Evolutionary conservation across 1,140 invertebrate genomes (phyloP).

Genomic region (Drosophila obscura): DNA sequence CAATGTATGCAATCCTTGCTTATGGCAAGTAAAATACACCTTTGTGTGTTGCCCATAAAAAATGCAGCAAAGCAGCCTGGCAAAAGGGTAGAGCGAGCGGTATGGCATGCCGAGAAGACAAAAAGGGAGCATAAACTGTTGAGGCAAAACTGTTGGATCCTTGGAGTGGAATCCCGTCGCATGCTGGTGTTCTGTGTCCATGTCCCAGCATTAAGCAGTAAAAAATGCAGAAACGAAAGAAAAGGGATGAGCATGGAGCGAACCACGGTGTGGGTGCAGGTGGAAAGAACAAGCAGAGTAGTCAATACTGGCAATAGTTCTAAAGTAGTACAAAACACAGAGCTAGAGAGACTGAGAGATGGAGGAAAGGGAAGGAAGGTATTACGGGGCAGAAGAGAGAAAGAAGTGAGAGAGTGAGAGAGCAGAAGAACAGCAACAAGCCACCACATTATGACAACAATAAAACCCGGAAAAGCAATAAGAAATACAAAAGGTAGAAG

Average conservation of each 20-base stretch:
- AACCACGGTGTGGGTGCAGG: not conserved
- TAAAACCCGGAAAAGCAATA: conserved; percentile 60
- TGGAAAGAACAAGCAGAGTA: conserved; percentile 11
- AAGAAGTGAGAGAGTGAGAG: not conserved
- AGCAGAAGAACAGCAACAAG: conserved; percentile 51
- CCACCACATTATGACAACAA: conserved; percentile 78
- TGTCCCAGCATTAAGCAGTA: conserved; percentile 60
- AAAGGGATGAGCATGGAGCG: not conserved
- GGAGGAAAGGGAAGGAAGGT: not conserved
- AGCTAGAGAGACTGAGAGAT: not conserved
- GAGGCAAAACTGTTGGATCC: conserved; percentile 18
- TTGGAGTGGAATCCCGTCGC: conserved; percentile 2
- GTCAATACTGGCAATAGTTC: conserved; percentile 55
- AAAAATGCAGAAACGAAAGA: conserved; percentile 55
- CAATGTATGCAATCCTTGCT: conserved; percentile 64
- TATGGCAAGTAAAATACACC: conserved; percentile 63
- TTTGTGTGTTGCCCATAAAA: conserved; percentile 58
- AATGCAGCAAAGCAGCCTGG: conserved; percentile 39
- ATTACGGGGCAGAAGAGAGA: not conserved
- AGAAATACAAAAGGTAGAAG: conserved; percentile 30
- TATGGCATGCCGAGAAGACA: conserved; percentile 12
- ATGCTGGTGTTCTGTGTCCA: conserved; percentile 17
- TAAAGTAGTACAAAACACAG: conserved; percentile 46
- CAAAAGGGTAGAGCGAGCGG: conserved; percentile 7
- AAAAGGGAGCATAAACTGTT: conserved; percentile 25